Conservation (phyloP, 2,888 invertebrate genomes). For the Eucriotettix oculatus region DNA sequence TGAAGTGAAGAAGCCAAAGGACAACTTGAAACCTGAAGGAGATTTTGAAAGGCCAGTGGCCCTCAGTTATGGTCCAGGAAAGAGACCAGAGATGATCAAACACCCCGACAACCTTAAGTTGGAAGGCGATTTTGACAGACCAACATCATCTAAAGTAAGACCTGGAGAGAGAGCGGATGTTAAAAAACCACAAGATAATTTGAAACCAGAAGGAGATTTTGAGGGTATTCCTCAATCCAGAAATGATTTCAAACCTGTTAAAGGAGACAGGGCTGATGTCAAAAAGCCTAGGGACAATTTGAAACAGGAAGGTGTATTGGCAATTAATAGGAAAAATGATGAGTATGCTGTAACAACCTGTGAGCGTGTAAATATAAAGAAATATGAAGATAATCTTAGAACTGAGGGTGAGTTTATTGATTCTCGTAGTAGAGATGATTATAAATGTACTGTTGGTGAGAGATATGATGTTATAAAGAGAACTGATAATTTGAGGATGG, state of each 20-base stretch:
- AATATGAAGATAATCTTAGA: constrained; percentile 40
- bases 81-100: constrained; percentile 20
- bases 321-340: background rate
- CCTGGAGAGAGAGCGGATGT: constrained; percentile 42
- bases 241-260: constrained; percentile 27
- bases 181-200: constrained; percentile 32
- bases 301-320: constrained; percentile 16
- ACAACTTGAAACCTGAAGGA: constrained; percentile 18
- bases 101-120: constrained; percentile 31
- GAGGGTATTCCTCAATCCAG: constrained; percentile 12
- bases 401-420: constrained; percentile 32
- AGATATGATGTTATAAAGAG: constrained; percentile 17
- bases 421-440: constrained; percentile 12
- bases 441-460: constrained; percentile 13
- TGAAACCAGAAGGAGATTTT: constrained; percentile 21
- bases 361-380: constrained; percentile 14
- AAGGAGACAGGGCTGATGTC: constrained; percentile 40
- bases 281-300: constrained; percentile 38
- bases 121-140: constrained; percentile 39
- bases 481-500: constrained; percentile 24
- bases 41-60: constrained; percentile 17
- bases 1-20: constrained; percentile 16
- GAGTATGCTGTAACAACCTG: constrained; percentile 8
- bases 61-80: constrained; percentile 20
- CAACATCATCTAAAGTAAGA: constrained; percentile 27